Base-by-base conservation (phyloP, 2,113 vertebrate genomes). In the Microcebus tavaratra region DNA sequence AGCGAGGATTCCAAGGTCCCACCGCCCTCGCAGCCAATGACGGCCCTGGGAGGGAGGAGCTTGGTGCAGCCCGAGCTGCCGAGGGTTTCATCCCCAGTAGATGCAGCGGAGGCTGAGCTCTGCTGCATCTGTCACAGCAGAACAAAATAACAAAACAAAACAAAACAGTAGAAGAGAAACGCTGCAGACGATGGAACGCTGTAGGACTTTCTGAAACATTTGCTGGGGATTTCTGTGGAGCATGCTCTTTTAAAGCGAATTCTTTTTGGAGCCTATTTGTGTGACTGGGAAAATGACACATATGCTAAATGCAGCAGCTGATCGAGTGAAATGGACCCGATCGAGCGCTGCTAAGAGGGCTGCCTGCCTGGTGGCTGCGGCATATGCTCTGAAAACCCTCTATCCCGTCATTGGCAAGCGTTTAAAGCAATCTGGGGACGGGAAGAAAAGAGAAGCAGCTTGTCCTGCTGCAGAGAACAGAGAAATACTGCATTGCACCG, bases 351-450 rank as follows among this genome's bases (percentile, higher is more conserved):
- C 99, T 70, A 99, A 99, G 97, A 98, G 99, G 98, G 99, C 99
- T 80, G 99, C 99, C 53, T 98, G 99, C 76, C 98, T 99, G 59
- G 97, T 99, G 93, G 99, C 99, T 3, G 99, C 99, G 10, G 99
- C 99, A 10, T 99, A 99, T 96, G 99, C 99, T 6, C 97, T 99
- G 89, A 99, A 96, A 79, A 98, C 99, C 39, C 98, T 99, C 84
- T 99, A 99, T 34, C 99, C 99, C 97, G 61, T 99, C 97, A 63
- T 99, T 96, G 98, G 98, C 97, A 95, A 93, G 95, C 99, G 99
- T 95, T 84, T 99, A 84, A 55, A 97, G 90, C 96, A 97, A 82
- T 78, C 98, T 73, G 68, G 88, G 95, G 57, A 67, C 59, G 23
- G 85, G 36, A 93, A 89, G 57, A 7, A 8, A 73, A 95, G 90